Percentiles rank a stretch among this genome's conserved stretches.
These are phyloP conservation scores for Ceratosolen fusciceps DNA, from an alignment of 1,140 invertebrate species.

Conservation along the genomic window DNA sequence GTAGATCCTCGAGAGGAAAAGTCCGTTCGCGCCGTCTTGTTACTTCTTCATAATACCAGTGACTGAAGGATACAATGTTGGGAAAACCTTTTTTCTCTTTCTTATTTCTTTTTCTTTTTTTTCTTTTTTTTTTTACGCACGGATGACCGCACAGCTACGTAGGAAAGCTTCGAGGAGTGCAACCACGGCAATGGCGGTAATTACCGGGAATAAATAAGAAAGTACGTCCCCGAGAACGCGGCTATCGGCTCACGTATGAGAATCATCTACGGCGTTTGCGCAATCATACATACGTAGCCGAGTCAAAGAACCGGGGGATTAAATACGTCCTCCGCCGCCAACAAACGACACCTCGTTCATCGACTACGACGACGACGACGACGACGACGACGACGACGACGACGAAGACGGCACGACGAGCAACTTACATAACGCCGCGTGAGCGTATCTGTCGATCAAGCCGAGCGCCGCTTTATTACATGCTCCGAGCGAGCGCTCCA, in stretches of 20 bases:
- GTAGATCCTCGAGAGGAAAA: neutral
- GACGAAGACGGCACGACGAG: too few species aligned
- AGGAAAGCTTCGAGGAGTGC: neutral
- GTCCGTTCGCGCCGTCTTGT: neutral
- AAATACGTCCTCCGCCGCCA: neutral
- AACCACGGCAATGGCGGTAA: neutral
- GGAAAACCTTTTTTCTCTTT: neutral
- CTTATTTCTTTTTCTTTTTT: too few species aligned
- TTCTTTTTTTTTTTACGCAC: too few species aligned
- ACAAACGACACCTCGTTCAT: conserved; percentile 24
- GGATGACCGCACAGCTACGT: neutral
- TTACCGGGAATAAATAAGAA: neutral
- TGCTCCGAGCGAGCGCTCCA: neutral
- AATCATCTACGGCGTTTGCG: neutral
- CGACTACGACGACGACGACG: too few species aligned
- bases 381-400: too few species aligned
- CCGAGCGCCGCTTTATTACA: neutral
- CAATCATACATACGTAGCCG: neutral
- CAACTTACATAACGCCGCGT: conserved; percentile 25
- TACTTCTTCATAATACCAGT: neutral
- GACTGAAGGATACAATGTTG: neutral
- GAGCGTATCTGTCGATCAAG: neutral
- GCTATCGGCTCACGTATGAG: too few species aligned
- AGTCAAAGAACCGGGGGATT: conserved; percentile 7
- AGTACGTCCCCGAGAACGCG: neutral